A percentile compares a stretch with the other conserved stretches of the same genome.
Conservation (phyloP, 2,888 invertebrate species). For the Beris chalybata region DNA sequence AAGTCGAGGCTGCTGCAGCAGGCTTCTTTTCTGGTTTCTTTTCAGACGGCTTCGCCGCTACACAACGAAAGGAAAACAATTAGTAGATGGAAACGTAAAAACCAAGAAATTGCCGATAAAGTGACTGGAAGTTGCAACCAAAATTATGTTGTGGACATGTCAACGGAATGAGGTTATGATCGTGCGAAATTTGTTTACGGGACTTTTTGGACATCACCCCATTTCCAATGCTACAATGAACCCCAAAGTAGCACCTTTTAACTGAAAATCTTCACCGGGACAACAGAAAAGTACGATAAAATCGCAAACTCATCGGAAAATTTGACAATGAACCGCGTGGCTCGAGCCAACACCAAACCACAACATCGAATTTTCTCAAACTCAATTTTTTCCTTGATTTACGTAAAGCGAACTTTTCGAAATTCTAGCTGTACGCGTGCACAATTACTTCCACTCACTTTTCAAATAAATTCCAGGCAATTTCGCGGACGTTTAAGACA, state of each 20-base stretch:
- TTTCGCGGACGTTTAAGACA: slow-evolving; percentile 40
- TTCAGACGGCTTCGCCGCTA: slow-evolving; percentile 62
- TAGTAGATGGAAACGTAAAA: background rate
- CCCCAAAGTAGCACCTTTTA: background rate
- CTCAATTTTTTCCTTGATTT: slow-evolving; percentile 5
- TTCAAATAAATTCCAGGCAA: slow-evolving; percentile 2
- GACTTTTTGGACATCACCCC: background rate
- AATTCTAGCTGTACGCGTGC: background rate
- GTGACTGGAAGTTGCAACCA: slow-evolving; percentile 7
- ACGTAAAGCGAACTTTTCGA: background rate
- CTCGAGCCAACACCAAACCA: background rate
- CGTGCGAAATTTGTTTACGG: background rate
- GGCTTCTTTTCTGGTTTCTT: slow-evolving; percentile 61
- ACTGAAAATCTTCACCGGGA: background rate
- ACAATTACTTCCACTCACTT: slow-evolving; percentile 2
- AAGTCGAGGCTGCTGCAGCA: slow-evolving; percentile 51
- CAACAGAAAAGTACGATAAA: background rate
- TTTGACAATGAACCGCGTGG: slow-evolving; percentile 22
- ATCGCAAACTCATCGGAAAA: background rate
- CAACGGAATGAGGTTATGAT: too few species aligned
- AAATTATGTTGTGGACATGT: background rate
- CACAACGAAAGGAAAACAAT: slow-evolving; percentile 45
- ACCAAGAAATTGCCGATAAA: slow-evolving; percentile 1
- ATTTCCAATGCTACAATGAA: too few species aligned
- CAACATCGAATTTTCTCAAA: background rate